These are phyloP conservation scores for Drosophila busckii DNA, from an alignment of 1,140 invertebrate genomes.

Conservation along the genomic window DNA sequence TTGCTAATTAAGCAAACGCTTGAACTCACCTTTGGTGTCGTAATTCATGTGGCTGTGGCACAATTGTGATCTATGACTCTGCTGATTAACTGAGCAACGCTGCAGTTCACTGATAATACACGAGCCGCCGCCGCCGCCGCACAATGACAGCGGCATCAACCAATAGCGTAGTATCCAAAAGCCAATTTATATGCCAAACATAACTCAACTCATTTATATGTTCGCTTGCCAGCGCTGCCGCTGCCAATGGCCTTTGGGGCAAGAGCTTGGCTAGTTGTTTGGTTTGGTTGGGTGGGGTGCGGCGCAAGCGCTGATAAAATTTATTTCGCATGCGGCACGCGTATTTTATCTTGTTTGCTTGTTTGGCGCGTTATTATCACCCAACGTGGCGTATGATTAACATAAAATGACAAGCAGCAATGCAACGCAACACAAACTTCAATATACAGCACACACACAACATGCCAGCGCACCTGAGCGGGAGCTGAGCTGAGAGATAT, in stretches of 20 bases:
- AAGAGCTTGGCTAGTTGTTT: not conserved
- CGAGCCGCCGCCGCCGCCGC: not conserved
- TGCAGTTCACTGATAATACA: conserved; percentile 33
- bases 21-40: too few species aligned
- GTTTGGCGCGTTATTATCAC: conserved; percentile 73
- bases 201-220: conserved; percentile 35
- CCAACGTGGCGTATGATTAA: conserved; percentile 75
- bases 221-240: conserved; percentile 14
- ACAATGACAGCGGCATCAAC: not conserved
- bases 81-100: conserved; percentile 28
- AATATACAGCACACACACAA: too few species aligned
- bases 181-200: conserved; percentile 40
- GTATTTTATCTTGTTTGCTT: conserved; percentile 76
- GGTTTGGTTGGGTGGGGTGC: too few species aligned
- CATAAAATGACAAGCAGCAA: conserved; percentile 61
- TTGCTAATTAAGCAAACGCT: not conserved
- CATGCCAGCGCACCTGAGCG: too few species aligned
- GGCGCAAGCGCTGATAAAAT: conserved; percentile 46
- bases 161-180: conserved; percentile 25
- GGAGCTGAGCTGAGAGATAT: too few species aligned
- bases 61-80: conserved; percentile 7
- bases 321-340: conserved; percentile 73
- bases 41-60: too few species aligned
- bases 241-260: not conserved
- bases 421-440: conserved; percentile 27